Conservation (phyloP, 2,888 invertebrate genomes). For the Scrobipalpa atriplicella region DNA sequence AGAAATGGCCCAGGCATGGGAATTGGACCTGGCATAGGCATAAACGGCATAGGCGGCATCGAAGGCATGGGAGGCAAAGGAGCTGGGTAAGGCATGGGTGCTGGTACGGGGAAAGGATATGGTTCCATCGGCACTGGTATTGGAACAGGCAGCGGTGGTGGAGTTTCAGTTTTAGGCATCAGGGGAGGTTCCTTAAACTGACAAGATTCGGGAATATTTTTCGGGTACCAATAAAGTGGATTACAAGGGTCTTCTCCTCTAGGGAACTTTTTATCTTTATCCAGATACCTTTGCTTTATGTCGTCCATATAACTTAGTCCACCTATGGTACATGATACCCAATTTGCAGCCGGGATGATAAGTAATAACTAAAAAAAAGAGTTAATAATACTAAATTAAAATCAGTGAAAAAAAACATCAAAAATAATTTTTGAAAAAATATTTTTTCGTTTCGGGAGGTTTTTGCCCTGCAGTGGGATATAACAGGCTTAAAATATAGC, state of each 20-base stretch:
- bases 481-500: too few relatives aligned
- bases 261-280: neutral
- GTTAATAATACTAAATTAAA: too few relatives aligned
- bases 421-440: too few relatives aligned
- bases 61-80: constrained; percentile 20
- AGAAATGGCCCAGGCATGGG: constrained; percentile 27
- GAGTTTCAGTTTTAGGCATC: neutral
- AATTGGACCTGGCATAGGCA: constrained; percentile 19
- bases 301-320: constrained; percentile 51
- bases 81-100: constrained; percentile 26
- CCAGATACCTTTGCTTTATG: constrained; percentile 1
- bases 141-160: constrained; percentile 23
- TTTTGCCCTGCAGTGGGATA: too few relatives aligned
- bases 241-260: constrained; percentile 59
- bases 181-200: constrained; percentile 31
- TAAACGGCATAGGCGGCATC: constrained; percentile 30
- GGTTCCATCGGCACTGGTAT: constrained; percentile 21
- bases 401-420: too few relatives aligned
- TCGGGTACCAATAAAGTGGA: constrained; percentile 68
- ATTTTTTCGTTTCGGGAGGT: too few relatives aligned
- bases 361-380: constrained; percentile 2
- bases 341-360: neutral
- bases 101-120: constrained; percentile 4
- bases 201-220: constrained; percentile 47
- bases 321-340: constrained; percentile 46